Evolutionary conservation across 2,797 vertebrate genomes (phyloP).

Genomic region (Lacerta agilis): DNA sequence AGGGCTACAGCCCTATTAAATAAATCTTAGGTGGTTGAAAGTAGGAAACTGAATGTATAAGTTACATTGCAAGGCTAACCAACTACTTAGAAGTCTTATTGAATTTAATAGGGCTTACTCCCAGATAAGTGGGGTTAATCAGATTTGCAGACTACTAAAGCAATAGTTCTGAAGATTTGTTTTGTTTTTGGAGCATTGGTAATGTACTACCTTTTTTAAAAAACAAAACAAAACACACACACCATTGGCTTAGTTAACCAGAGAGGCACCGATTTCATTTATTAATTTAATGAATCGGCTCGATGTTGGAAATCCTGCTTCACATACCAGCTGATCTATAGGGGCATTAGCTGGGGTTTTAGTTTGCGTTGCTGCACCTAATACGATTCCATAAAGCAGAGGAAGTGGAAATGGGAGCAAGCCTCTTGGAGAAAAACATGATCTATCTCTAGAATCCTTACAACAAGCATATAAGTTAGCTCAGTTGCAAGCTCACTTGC

Average conservation of each 20-base stretch:
- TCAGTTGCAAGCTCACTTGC: background rate
- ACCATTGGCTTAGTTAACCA: background rate
- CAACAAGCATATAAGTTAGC: background rate
- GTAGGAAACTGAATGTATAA: background rate
- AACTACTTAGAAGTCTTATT: too few relatives aligned
- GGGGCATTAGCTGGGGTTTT: background rate
- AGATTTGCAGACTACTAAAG: background rate
- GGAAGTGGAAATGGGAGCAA: background rate
- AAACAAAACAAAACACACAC: too few relatives aligned
- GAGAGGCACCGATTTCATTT: background rate
- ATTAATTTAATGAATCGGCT: background rate
- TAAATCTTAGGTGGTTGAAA: background rate
- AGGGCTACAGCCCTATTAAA: background rate
- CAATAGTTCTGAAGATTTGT: background rate
- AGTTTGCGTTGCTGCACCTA: background rate
- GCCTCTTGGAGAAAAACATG: too few relatives aligned
- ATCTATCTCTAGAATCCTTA: background rate
- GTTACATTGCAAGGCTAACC: too few relatives aligned
- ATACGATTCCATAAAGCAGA: background rate
- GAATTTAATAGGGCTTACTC: too few relatives aligned
- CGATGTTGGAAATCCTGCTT: background rate
- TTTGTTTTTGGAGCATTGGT: background rate
- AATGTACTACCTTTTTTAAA: background rate
- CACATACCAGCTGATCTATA: background rate
- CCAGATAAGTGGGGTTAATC: too few relatives aligned